A percentile compares a stretch with the other conserved stretches of the same genome.
These are phyloP conservation scores for Rhabdomys pumilio DNA, from an alignment of 2,797 vertebrate species.

Conservation along the genomic window DNA sequence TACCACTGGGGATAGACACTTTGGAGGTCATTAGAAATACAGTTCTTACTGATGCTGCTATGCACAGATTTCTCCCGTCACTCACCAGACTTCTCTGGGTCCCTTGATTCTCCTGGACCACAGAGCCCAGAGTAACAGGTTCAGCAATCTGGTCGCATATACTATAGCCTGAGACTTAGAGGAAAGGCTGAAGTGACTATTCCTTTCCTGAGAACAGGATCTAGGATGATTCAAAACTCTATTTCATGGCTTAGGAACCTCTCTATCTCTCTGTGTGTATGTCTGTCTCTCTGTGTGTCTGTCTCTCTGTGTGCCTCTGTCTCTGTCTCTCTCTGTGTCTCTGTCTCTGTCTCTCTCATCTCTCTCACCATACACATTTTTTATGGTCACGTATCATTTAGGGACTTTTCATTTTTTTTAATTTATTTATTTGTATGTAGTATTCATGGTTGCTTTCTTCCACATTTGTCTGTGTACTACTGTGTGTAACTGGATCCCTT, in stretches of 20 bases:
- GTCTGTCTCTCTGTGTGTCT: not conserved
- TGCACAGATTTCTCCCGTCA: not conserved
- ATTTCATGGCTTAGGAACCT: not conserved
- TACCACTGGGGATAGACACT: constrained; percentile 70
- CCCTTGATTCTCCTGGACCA: not conserved
- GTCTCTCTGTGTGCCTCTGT: rapidly evolving
- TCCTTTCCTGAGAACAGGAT: not conserved
- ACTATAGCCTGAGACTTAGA: not conserved
- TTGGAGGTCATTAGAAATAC: constrained; percentile 76
- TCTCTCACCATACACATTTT: not conserved
- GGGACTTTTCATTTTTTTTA: not conserved
- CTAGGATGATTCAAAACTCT: not conserved
- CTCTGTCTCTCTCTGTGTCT: not conserved
- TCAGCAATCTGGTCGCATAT: not conserved
- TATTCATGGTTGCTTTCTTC: not conserved
- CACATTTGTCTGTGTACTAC: not conserved
- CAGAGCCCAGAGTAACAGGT: rapidly evolving
- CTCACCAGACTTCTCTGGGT: not conserved
- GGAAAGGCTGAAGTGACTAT: not conserved
- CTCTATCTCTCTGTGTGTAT: not conserved
- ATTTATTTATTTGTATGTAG: not conserved
- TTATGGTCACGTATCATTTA: not conserved
- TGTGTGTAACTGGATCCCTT: not conserved
- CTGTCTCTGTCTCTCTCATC: not conserved
- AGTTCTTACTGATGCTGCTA: not conserved